Base-by-base conservation (phyloP, 2,797 vertebrate species). In the Pampus argenteus region DNA sequence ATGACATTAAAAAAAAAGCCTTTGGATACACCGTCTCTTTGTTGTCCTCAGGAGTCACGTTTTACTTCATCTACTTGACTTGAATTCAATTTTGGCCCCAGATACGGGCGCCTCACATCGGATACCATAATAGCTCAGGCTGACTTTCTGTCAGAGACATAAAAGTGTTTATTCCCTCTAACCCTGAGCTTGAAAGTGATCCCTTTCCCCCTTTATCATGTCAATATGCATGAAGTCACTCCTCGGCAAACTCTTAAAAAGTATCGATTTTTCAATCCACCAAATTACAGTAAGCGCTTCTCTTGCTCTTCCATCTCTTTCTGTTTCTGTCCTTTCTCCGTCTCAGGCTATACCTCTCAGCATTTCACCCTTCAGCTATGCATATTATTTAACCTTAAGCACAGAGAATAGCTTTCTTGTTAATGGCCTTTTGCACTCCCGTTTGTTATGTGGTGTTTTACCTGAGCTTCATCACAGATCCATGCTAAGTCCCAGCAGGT, bases 201-300 rank as follows among this genome's bases (percentile, higher is more conserved):
- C n/a, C 0, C 1, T 40, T 47, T 52, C 45, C 40, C 36, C 20
- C 25, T 64, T 66, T 45, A 51, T 36, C 5, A 26, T 20, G 52
- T 45, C 40, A n/a, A 13, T 45, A 20, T n/a, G 56, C 66, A 58
- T 57, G 38, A 60, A 49, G 34, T 6, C 26, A 54, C 3, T 34
- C 54, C 11, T 60, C 59, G 56, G 45, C 36, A 51, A 51, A 49
- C 61, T 55, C 57, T 23, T 44, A 58, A 50, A 20, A 74, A 66
- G 34, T 72, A 72, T 78, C 63, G 72, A 81, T 71, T 71, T 77
- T 74, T 4, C 48, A 70, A 62, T 73, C 61, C 57, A 67, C 8
- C 38, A 47, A 50, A 65, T 62, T 28, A 49, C 63, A 68, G 49
- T 36, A 9, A 57, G 45, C 44, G 23, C 54, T 40, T 56, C n/a